Base-by-base conservation (phyloP, 2,888 invertebrate species). In the Opisthograptis luteolata region DNA sequence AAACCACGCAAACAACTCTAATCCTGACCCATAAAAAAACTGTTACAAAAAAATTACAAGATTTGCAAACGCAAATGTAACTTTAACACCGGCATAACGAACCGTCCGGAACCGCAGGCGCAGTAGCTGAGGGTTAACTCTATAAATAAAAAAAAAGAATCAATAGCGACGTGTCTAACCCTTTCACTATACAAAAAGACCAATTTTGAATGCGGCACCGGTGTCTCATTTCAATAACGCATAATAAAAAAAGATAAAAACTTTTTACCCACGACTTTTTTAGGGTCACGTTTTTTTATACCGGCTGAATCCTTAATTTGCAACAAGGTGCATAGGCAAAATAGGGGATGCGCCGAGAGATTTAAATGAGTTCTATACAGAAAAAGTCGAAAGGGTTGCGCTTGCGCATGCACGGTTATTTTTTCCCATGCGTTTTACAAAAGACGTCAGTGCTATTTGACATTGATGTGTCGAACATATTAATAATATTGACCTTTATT, bases 181-280 rank as follows among this genome's bases (percentile, higher is more conserved):
- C 85, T 85, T 85, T 79, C 79, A 70, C 63, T 58, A 55, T 63
- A 80, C 75, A 81, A 87, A 89, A 88, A 84, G 82, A 83, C 81
- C 88, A 85, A 90, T 90, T 90, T 89, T 83, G 78, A 84, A 87
- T 87, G 82, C 88, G 74, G 73, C 79, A 79, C 84, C 81, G 84
- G 91, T 91, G 87, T 91, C 91, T 90, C 87, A 84, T 91, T 91
- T 89, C 91, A 89, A 89, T 87, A 87, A 83, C 69, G 78, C 74
- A 75, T 79, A 83, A 82, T 81, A 76, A 81, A 81, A 84, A 84
- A 81, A 84, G 83, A 86, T 84, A 87, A 85, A 86, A 84, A 73
- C 68, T 81, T 86, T 87, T 87, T 89, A 88, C 89, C 86, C 89
- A 89, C 88, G 89, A 77, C 17, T 35, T 68, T 73, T 86, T 85